Conservation (phyloP, 1,140 invertebrate genomes). For the Caerostris darwini region DNA sequence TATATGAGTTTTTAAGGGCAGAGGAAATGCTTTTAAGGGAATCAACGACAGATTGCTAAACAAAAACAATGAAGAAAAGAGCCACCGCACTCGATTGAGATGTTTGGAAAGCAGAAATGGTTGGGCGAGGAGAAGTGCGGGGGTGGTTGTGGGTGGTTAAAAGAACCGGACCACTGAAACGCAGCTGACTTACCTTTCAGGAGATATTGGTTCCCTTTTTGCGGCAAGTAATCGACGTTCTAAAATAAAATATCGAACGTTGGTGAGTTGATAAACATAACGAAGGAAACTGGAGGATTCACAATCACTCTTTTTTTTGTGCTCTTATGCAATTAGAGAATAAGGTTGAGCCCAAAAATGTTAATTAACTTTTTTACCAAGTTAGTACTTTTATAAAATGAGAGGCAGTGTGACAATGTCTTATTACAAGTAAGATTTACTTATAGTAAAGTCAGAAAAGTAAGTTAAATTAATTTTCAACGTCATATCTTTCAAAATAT, state of each 20-base stretch:
- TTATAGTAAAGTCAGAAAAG: no score
- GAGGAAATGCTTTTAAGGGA: slow-evolving; percentile 71
- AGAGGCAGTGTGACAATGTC: no score
- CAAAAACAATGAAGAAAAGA: no score
- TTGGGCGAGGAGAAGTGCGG: not conserved
- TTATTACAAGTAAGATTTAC: no score
- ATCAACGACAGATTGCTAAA: slow-evolving; percentile 61
- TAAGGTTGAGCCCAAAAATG: no score
- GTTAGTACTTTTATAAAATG: no score
- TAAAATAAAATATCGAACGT: slow-evolving; percentile 33
- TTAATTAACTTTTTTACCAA: no score
- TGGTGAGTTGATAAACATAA: not conserved
- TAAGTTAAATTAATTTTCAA: no score
- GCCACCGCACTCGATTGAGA: slow-evolving; percentile 47
- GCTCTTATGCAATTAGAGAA: not conserved
- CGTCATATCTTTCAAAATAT: no score
- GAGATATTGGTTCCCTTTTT: slow-evolving; percentile 41
- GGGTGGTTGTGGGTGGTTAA: not conserved
- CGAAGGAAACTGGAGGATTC: not conserved
- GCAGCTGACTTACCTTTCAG: slow-evolving; percentile 58
- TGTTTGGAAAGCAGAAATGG: slow-evolving; percentile 25
- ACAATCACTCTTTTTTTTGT: not conserved
- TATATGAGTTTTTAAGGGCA: slow-evolving; percentile 41
- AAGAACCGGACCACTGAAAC: slow-evolving; percentile 14
- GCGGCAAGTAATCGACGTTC: slow-evolving; percentile 24